A percentile compares a stretch with the other conserved stretches of the same genome.
Conservation (phyloP, 2,797 vertebrate genomes). For the Melanotaenia parkinsoni region DNA sequence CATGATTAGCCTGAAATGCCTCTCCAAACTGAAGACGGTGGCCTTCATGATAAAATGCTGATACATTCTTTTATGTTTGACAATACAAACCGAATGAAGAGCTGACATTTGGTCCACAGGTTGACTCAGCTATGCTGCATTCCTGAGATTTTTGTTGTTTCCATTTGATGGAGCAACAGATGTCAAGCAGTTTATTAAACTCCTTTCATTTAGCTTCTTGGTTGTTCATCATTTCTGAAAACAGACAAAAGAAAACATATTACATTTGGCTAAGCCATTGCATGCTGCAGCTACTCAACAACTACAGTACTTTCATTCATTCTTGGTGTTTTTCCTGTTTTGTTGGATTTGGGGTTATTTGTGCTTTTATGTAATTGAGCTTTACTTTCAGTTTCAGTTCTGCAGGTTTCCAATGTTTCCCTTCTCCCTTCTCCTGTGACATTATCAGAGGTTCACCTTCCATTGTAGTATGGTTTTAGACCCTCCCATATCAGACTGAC, state of each 20-base stretch:
- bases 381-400: no score
- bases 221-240: conserved; percentile 71
- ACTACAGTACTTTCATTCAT: neutral
- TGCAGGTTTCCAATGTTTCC: no score
- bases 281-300: neutral
- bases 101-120: conserved; percentile 30
- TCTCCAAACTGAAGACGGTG: neutral
- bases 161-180: conserved; percentile 24
- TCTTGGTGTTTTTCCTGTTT: neutral
- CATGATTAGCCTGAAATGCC: conserved; percentile 12
- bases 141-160: conserved; percentile 49
- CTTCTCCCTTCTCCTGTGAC: no score
- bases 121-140: conserved; percentile 5
- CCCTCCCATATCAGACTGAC: no score
- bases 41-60: conserved; percentile 23
- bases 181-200: conserved; percentile 6
- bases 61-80: neutral
- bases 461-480: no score
- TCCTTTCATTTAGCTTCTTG: conserved; percentile 47
- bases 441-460: no score
- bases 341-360: neutral
- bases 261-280: neutral
- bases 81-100: conserved; percentile 7
- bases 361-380: no score
- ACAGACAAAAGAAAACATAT: conserved; percentile 20